phyloP scores from a whole-genome alignment of 2,113 vertebrate genomes.

The Phrynosoma platyrhinos region DNA sequence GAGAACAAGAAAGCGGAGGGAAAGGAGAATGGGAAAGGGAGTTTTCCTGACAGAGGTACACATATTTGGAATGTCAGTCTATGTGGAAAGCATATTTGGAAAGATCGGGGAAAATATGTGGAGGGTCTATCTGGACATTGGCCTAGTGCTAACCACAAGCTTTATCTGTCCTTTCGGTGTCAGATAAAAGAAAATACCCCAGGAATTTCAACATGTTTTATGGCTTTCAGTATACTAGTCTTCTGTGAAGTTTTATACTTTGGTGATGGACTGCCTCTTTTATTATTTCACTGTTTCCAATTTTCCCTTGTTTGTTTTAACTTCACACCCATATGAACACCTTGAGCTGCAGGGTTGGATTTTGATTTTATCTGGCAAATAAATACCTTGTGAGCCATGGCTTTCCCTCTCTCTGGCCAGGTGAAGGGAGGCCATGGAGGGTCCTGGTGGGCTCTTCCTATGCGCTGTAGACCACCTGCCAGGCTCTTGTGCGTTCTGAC shows the following conservation, averaged over 20 bases:
- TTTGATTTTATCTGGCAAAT: too few relatives aligned
- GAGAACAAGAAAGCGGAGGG: too few relatives aligned
- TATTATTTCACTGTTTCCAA: not conserved
- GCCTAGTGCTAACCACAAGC: not conserved
- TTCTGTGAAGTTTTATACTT: not conserved
- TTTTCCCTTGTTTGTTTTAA: too few relatives aligned
- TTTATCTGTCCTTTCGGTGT: not conserved
- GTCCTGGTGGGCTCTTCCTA: not conserved
- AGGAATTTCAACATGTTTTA: not conserved
- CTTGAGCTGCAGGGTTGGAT: too few relatives aligned
- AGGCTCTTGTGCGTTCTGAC: not conserved
- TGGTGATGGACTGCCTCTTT: not conserved
- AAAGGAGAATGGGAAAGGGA: not conserved
- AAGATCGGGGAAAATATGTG: too few relatives aligned
- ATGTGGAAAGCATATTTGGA: too few relatives aligned
- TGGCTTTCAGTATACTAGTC: not conserved
- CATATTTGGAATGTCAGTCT: not conserved
- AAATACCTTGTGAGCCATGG: too few relatives aligned
- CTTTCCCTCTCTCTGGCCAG: too few relatives aligned
- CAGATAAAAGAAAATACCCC: not conserved
- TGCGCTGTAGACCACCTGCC: not conserved
- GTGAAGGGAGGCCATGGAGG: too few relatives aligned
- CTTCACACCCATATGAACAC: too few relatives aligned
- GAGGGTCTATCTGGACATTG: not conserved
- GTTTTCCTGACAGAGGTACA: not conserved